Evolutionary conservation across 53 echinoderm and acorn worm genomes (phyloP), one percentile per base, ranked within the genome.

Genomic region (Patiria pectinifera): DNA sequence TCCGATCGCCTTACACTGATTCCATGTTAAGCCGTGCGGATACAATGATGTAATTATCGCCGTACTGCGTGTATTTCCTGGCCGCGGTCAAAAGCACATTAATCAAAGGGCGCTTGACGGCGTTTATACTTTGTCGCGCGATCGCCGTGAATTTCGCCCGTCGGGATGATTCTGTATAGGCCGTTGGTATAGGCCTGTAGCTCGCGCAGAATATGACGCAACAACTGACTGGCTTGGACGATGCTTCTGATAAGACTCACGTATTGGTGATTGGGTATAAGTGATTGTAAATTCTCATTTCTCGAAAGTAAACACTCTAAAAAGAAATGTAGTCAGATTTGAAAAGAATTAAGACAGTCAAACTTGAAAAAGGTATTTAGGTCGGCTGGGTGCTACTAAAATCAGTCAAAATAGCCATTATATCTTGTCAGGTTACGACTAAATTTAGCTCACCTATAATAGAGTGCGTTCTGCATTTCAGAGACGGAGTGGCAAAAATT

Each of bases 11-110:
- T 23, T 74, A 74, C 74, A 74, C 74, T 74, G 74, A 74, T 74
- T 23, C 74, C 74, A 10, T 74, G 74, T 74, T 74, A 23, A 74
- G 74, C 74, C 74, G 74, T 24, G 74, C 74, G 74, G 74, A 74
- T 74, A 74, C 74, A 74, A 74, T 74, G 74, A 74, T 74, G 74
- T 74, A 74, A 74, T 74, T 74, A 74, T 74, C 74, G 21, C 74
- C 74, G 24, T 16, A 10, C 74, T 18, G 18, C 74, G 74, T n/a
- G n/a, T n/a, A 21, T 74, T n/a, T 23, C 66, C 66, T 15, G 9
- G 70, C 24, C 74, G 74, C 74, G 74, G 74, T 74, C 74, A 74
- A 74, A 74, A 74, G 13, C 24, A 10, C 74, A 74, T 74, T 74
- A 74, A 74, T 74, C 24, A 74, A n/a, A 15, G 14, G 9, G 74